A percentile compares a stretch with the other conserved stretches of the same genome.
phyloP scores from a whole-genome alignment of 92 coral and sea anemone genomes.

The Zoanthus gigantus region DNA sequence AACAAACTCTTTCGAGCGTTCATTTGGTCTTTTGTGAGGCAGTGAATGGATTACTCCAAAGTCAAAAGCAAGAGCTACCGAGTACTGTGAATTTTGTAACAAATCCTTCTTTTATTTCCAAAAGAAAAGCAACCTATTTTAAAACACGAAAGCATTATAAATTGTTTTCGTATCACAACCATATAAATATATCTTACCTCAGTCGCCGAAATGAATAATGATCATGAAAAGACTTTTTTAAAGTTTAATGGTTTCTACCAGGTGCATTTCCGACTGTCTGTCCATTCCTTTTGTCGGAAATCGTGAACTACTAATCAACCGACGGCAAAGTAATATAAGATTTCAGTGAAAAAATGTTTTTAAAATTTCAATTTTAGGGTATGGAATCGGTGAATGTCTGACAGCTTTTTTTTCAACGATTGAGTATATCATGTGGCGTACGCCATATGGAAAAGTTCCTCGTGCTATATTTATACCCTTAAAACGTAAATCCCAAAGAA shows the following conservation, averaged over 20 bases:
- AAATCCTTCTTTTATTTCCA: not conserved
- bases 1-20: no score
- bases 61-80: no score
- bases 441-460: not conserved
- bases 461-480: not conserved
- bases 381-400: not conserved
- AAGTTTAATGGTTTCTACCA: slow-evolving; percentile 70
- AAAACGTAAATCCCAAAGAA: not conserved
- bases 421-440: no score
- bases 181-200: slow-evolving; percentile 28
- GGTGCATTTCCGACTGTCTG: slow-evolving; percentile 36
- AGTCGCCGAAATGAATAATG: slow-evolving; percentile 37
- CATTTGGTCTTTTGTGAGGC: no score
- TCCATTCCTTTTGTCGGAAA: slow-evolving; percentile 16
- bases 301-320: not conserved
- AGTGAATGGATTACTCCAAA: no score
- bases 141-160: slow-evolving; percentile 2
- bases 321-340: not conserved
- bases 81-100: not conserved
- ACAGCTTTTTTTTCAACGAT: no score
- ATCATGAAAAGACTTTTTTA: slow-evolving; percentile 53
- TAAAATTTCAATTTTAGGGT: not conserved
- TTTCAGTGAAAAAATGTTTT: not conserved
- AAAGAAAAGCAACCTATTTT: not conserved
- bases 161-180: slow-evolving; percentile 1